Evolutionary conservation across 2,113 vertebrate genomes (phyloP), one percentile per base, ranked within the genome.

Genomic region (Girardinichthys multiradiatus): DNA sequence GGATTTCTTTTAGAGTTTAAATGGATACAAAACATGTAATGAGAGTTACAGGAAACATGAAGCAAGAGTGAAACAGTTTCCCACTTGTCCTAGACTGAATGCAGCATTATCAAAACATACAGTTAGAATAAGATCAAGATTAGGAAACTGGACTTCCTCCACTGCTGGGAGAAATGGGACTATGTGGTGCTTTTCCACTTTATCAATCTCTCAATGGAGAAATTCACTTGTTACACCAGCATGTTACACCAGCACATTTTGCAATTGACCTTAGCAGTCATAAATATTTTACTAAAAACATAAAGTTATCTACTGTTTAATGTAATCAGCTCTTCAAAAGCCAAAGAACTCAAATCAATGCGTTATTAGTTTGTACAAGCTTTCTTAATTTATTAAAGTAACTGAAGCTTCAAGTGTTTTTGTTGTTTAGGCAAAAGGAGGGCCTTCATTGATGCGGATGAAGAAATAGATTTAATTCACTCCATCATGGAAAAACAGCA

Each of bases 391-490:
- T 59, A 29, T 19, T 1, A 14, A 2, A 39, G 12, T 1, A 57
- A 7, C 54, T 5, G 61, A 29, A 57, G 10, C n/a, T 60, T 68
- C 3, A 24, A 30, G 27, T 82, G 48, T 54, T n/a, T 54, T 24
- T n/a, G 7, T n/a, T 54, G 19, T 24, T 12, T 42, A 92, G 89
- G 27, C 8, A 79, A 84, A 84, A 21, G 26, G 4, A 12, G 9
- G 1, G 15, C 70, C 27, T 68, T 85, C 35, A 51, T 93, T 42
- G 89, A 92, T 64, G 59, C 94, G 76, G 96, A 97, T 26, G 90
- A 94, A 29, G 95, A 96, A 71, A 97, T 98, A 0, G 96, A 98
- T 86, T 84, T 89, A 29, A 75, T 97, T 26, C 95, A 94, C 0
- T 92, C 95, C 0, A 70, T 94, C 33, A 86, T 97, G 1, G 88